Evolutionary conservation across 37 sponge, comb jelly and placozoan genomes (phyloP), one percentile per base, ranked within the genome.

Genomic region (Geodia barretti): DNA sequence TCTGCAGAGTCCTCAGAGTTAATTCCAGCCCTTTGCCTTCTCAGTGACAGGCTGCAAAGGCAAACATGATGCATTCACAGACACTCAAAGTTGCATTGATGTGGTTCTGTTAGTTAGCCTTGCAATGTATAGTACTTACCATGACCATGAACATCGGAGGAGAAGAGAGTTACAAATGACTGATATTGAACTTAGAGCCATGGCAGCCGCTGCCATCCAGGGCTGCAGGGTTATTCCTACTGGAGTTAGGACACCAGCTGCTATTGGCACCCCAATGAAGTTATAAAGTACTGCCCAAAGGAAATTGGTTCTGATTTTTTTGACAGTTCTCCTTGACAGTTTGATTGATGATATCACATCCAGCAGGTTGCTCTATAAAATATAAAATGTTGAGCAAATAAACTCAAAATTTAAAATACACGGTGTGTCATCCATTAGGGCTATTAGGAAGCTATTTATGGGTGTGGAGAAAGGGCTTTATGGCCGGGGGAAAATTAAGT

Each of bases 121-220:
- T n/a, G n/a, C n/a, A n/a, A n/a, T n/a, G n/a, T n/a, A n/a, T n/a
- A n/a, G n/a, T n/a, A n/a, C n/a, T n/a, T n/a, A n/a, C n/a, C n/a
- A n/a, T n/a, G n/a, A 47, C 54, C 54, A 7, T 47, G 65, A 7
- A 64, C 30, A 43, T 77, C 32, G 91, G 1, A 97, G 85, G 42
- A 93, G 73, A 9, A 97, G 90, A 39, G 97, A 97, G 60, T 87
- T 95, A 37, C 62, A 76, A 1, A 97, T 94, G 21, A 97, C 97
- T 66, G 92, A 80, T 14, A 97, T 86, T 68, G 97, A 97, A 35
- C 92, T 92, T 23, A 88, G 41, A n/a, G 92, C 88, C 97, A 97
- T 97, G 19, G 97, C 97, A 17, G 90, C 91, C 61, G 86, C 85
- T 38, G 94, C 92, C 84, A 94, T 86, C 91, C 91, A 97, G 3